Conservation (phyloP, 1,140 invertebrate genomes). For the Odontomachus brunneus region DNA sequence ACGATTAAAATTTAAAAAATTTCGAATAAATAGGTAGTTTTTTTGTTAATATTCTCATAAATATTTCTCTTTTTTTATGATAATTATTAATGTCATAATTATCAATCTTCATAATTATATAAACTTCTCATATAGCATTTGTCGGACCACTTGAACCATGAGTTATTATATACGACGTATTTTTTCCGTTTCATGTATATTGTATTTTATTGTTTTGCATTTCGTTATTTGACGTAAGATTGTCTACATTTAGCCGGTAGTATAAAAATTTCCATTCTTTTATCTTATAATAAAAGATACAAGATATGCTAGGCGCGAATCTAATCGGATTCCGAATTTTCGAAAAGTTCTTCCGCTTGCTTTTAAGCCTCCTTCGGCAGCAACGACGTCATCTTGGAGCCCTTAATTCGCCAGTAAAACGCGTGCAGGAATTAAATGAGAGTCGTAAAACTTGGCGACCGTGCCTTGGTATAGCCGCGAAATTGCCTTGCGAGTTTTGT, state of each 20-base stretch:
- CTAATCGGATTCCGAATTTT: slow-evolving; percentile 45
- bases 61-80: not conserved
- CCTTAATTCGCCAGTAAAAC: slow-evolving; percentile 63
- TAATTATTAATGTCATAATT: not conserved
- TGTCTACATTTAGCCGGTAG: slow-evolving; percentile 11
- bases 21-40: not conserved
- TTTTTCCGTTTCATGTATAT: not conserved
- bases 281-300: slow-evolving; percentile 21
- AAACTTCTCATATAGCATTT: not conserved
- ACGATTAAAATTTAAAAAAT: too few species aligned
- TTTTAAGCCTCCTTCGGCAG: slow-evolving; percentile 4
- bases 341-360: slow-evolving; percentile 1
- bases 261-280: slow-evolving; percentile 1
- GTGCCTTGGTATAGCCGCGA: not conserved
- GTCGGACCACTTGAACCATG: not conserved
- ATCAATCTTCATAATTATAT: not conserved
- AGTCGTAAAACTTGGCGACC: slow-evolving; percentile 61
- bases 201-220: not conserved
- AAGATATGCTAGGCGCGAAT: slow-evolving; percentile 19
- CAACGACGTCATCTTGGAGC: slow-evolving; percentile 35
- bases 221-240: not conserved
- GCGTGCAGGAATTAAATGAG: slow-evolving; percentile 57
- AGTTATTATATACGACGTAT: not conserved
- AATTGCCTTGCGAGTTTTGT: slow-evolving; percentile 18
- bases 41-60: too few species aligned